Conservation (phyloP, 2,113 vertebrate genomes). For the Erythrolamprus reginae region DNA sequence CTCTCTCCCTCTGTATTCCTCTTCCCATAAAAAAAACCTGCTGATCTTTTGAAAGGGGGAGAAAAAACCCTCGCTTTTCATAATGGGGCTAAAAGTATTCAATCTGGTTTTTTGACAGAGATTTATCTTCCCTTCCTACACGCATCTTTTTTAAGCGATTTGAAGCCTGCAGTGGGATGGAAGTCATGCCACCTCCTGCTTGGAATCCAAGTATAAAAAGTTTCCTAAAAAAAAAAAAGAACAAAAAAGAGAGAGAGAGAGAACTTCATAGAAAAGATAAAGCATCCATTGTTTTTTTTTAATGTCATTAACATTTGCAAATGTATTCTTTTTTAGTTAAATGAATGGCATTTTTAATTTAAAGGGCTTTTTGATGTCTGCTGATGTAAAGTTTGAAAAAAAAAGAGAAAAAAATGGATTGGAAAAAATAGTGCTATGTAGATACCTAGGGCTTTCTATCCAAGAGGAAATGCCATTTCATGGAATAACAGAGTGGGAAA, state of each 20-base stretch:
- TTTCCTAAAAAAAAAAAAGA: slow-evolving; percentile 41
- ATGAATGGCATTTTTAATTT: slow-evolving; percentile 30
- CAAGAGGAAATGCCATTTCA: background rate
- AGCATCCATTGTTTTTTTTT: slow-evolving; percentile 35
- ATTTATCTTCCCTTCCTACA: background rate
- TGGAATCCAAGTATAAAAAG: slow-evolving; percentile 28
- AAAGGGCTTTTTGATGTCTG: slow-evolving; percentile 40
- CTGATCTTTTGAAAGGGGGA: background rate
- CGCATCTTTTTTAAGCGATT: background rate
- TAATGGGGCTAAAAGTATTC: background rate
- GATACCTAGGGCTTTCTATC: background rate
- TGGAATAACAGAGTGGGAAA: background rate
- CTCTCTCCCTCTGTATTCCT: background rate
- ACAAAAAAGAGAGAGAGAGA: slow-evolving; percentile 29
- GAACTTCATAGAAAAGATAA: slow-evolving; percentile 14
- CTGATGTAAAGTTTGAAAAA: slow-evolving; percentile 27
- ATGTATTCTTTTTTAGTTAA: slow-evolving; percentile 42
- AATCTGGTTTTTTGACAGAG: background rate
- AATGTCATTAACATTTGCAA: slow-evolving; percentile 34
- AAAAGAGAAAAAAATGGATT: slow-evolving; percentile 18
- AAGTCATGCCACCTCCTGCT: background rate
- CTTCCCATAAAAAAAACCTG: background rate
- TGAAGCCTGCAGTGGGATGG: slow-evolving; percentile 4
- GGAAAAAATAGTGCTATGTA: background rate
- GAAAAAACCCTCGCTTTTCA: slow-evolving; percentile 5